Evolutionary conservation across 2,888 invertebrate species (phyloP).

Genomic region (Tanytarsus gracilentus): DNA sequence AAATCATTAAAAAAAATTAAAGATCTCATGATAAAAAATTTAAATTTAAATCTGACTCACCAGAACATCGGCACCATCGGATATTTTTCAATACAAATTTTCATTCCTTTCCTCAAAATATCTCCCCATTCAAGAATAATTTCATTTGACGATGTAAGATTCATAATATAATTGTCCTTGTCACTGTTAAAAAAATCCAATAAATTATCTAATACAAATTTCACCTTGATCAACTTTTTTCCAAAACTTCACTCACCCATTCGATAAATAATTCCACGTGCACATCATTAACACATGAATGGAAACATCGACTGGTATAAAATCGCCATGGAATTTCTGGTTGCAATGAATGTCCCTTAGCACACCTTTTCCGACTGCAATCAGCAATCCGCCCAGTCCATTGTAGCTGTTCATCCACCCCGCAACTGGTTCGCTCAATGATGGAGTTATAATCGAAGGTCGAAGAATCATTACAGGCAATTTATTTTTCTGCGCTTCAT

Average conservation of each 20-base stretch:
- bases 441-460: conserved; percentile 58
- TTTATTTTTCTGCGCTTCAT: conserved; percentile 50
- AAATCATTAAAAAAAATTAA: background rate
- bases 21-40: no score
- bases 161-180: background rate
- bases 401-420: conserved; percentile 20
- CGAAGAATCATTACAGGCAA: conserved; percentile 70
- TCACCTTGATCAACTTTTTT: background rate
- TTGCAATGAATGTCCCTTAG: conserved; percentile 12
- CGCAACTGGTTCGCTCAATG: conserved; percentile 18
- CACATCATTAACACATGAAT: conserved; percentile 14
- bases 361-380: conserved; percentile 11
- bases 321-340: conserved; percentile 1
- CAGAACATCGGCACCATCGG: background rate
- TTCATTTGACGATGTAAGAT: background rate
- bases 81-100: background rate
- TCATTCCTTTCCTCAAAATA: background rate
- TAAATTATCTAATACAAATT: no score
- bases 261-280: background rate
- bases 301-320: conserved; percentile 20
- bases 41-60: no score
- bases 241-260: background rate
- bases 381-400: conserved; percentile 20
- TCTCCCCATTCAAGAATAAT: background rate
- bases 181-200: background rate